Base-by-base conservation (phyloP, 2,888 invertebrate genomes). In the Notocelia uddmanniana region DNA sequence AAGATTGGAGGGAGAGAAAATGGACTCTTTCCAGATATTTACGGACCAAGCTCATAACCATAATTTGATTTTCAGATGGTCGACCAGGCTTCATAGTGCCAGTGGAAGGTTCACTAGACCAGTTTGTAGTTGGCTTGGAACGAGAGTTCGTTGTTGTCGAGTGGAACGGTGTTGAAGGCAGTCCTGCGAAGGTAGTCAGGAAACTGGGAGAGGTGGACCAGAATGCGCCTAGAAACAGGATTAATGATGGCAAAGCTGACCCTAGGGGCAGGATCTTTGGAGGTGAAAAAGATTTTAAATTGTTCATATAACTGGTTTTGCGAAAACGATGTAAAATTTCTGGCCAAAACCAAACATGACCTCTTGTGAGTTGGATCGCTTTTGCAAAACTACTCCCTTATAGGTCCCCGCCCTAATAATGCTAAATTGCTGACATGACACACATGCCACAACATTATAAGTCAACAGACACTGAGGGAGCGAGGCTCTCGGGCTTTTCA, bases 221-320 rank as follows among this genome's bases (percentile, higher is more conserved):
- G 13, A 94, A 95, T 64, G 89, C 91, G 10, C 95, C 90, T 0
- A 88, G 80, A 10, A 96, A 95, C 81, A 93, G 96, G 76, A 93
- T 97, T 77, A 97, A 97, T 80, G 97, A 97, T 82, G 97, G 95
- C 48, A 97, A 97, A 89, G 96, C 96, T 62, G 97, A 97, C 87
- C 95, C 96, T 3, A 88, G 87, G n/a, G 97, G 97, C 26, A 93
- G 97, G 62, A 87, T 97, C 31, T 97, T 95, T 94, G 96, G 95
- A 77, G 97, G 97, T 93, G 21, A 54, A 34, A 37, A 18, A 19
- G 9, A 10, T 18, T 8, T n/a, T n/a, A n/a, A n/a, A n/a, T n/a
- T n/a, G n/a, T n/a, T n/a, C n/a, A n/a, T n/a, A n/a, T n/a, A n/a
- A n/a, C n/a, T n/a, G n/a, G n/a, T n/a, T n/a, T n/a, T n/a, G n/a